Percentiles rank a stretch among this genome's conserved stretches.
phyloP scores from a whole-genome alignment of 2,113 vertebrate species.

The Pomatorhinus ruficollis region DNA sequence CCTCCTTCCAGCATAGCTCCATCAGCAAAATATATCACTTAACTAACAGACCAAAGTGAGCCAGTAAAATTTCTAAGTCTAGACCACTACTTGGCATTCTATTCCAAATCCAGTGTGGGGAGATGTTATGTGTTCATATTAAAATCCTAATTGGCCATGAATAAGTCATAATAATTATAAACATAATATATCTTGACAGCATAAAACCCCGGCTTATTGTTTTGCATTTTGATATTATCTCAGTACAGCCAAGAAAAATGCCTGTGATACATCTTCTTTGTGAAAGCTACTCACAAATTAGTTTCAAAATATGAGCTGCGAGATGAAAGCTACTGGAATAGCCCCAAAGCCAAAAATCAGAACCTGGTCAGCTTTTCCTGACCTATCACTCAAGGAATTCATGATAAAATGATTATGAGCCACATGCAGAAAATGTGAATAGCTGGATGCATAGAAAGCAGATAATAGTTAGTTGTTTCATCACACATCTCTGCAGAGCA shows the following conservation, averaged over 20 bases:
- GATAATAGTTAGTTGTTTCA: background rate
- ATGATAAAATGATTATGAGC: background rate
- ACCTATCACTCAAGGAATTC: background rate
- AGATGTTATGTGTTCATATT: background rate
- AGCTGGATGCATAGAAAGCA: background rate
- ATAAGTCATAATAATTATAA: conserved; percentile 29
- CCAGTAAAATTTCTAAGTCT: conserved; percentile 32
- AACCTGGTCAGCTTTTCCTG: background rate
- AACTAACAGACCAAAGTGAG: background rate
- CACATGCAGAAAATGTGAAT: background rate
- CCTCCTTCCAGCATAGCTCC: background rate
- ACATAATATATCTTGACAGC: background rate
- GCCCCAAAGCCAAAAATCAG: background rate
- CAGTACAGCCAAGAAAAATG: background rate
- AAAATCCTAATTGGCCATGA: background rate
- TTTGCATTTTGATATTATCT: background rate
- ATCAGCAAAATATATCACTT: background rate
- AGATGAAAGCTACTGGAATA: background rate
- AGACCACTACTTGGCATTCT: background rate
- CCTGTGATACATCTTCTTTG: background rate
- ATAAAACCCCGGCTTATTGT: background rate
- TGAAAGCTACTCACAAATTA: conserved; percentile 2
- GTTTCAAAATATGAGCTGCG: background rate
- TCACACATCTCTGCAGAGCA: background rate
- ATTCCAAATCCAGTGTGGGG: background rate